These are phyloP conservation scores for Ceuthmochares aereus DNA, from an alignment of 2,113 vertebrate genomes.

Conservation along the genomic window DNA sequence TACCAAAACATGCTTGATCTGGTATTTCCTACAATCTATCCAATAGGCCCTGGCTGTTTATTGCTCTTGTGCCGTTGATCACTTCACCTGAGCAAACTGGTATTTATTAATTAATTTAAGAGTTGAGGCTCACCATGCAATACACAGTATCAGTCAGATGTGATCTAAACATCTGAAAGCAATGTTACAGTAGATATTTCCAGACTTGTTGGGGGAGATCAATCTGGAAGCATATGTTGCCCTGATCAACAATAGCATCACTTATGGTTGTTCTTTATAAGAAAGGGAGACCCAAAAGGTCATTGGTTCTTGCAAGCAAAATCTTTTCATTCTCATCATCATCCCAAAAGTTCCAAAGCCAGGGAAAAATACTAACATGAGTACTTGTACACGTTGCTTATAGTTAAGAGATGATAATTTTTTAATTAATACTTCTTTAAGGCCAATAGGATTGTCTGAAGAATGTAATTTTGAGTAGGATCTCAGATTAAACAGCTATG, in stretches of 20 bases:
- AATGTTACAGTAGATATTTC: not conserved
- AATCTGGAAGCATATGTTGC: not conserved
- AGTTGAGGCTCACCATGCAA: not conserved
- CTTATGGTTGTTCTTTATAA: rapidly evolving
- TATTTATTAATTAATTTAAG: not conserved
- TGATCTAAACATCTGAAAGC: not conserved
- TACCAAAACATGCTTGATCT: not conserved
- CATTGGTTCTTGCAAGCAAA: not conserved
- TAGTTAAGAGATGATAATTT: not conserved
- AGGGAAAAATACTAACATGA: not conserved
- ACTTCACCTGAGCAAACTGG: not conserved
- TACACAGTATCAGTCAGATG: not conserved
- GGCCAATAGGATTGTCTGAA: not conserved
- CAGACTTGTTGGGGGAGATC: not conserved
- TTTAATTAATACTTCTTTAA: not conserved
- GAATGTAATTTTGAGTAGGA: not conserved
- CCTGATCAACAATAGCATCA: not conserved
- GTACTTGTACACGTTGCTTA: not conserved
- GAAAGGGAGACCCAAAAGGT: not conserved
- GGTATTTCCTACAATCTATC: not conserved
- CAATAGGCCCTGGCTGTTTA: not conserved
- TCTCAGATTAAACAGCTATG: not conserved
- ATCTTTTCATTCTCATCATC: not conserved
- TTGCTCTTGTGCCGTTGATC: not conserved
- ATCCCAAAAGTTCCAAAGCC: not conserved